Evolutionary conservation across 2,888 invertebrate genomes (phyloP).

Genomic region (Phortica okadai): DNA sequence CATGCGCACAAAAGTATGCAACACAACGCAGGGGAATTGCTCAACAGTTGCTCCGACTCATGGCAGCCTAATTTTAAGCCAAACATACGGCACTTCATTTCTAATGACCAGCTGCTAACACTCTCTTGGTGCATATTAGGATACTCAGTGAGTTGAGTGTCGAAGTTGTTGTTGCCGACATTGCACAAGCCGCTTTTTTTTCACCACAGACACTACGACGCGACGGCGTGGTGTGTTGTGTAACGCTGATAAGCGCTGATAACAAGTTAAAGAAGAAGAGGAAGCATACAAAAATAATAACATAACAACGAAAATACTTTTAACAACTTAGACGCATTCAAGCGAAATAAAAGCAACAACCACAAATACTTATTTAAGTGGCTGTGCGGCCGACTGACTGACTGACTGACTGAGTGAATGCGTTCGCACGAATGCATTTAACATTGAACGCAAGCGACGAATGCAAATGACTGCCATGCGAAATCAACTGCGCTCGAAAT

Average conservation of each 20-base stretch:
- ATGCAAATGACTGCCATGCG: background rate
- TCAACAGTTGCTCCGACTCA: background rate
- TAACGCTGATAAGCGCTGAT: constrained; percentile 29
- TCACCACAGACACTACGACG: background rate
- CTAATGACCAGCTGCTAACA: background rate
- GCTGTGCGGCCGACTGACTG: background rate
- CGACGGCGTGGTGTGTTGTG: background rate
- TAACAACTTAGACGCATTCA: background rate
- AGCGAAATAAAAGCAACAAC: background rate
- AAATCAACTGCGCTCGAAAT: constrained; percentile 1
- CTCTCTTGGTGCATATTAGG: background rate
- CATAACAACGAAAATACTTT: background rate
- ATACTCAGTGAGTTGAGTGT: background rate
- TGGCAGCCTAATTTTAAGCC: too few relatives aligned
- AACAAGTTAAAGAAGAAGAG: background rate
- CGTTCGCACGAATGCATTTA: background rate
- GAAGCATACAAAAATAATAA: background rate
- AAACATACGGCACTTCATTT: too few relatives aligned
- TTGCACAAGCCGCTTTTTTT: background rate
- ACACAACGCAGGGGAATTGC: background rate
- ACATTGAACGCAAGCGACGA: background rate
- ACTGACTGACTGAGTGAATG: background rate
- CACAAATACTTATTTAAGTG: background rate
- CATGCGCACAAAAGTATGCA: constrained; percentile 27
- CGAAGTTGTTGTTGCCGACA: background rate